Conservation (phyloP, 2,113 vertebrate species). For the Uropsilus gracilis region DNA sequence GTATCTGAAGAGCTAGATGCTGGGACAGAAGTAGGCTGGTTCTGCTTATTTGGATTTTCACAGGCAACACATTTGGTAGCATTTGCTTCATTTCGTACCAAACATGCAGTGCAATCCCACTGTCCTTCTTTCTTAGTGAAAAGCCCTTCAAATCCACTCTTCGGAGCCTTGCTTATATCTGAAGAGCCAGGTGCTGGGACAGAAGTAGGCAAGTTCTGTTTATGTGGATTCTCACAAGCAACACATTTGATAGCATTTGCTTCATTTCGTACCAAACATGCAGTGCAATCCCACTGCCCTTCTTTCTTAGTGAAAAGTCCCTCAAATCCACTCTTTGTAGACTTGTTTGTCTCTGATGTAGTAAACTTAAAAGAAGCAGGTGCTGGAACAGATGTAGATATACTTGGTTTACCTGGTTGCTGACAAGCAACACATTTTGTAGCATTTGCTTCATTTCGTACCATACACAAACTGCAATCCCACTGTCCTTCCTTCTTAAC, state of each 20-base stretch:
- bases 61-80: slow-evolving; percentile 89
- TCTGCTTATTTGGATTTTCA: slow-evolving; percentile 78
- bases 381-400: background rate
- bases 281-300: slow-evolving; percentile 91
- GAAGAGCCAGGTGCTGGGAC: slow-evolving; percentile 43
- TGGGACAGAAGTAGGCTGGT: slow-evolving; percentile 26
- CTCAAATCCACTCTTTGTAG: slow-evolving; percentile 83
- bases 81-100: slow-evolving; percentile 86
- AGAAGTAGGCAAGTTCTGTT: slow-evolving; percentile 54
- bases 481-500: slow-evolving; percentile 87
- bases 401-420: slow-evolving; percentile 72
- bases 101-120: slow-evolving; percentile 90
- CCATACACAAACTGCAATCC: slow-evolving; percentile 87
- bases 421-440: slow-evolving; percentile 86
- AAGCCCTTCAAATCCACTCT: slow-evolving; percentile 84
- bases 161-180: slow-evolving; percentile 72
- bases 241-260: slow-evolving; percentile 84
- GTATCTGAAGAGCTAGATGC: slow-evolving; percentile 48
- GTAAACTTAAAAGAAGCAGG: background rate
- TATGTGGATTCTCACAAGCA: slow-evolving; percentile 85
- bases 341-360: slow-evolving; percentile 56
- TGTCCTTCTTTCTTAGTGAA: slow-evolving; percentile 90
- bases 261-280: slow-evolving; percentile 89
- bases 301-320: slow-evolving; percentile 89
- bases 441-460: slow-evolving; percentile 86